These are phyloP conservation scores for Acanthisitta chloris DNA, from an alignment of 2,113 vertebrate genomes.

Conservation along the genomic window DNA sequence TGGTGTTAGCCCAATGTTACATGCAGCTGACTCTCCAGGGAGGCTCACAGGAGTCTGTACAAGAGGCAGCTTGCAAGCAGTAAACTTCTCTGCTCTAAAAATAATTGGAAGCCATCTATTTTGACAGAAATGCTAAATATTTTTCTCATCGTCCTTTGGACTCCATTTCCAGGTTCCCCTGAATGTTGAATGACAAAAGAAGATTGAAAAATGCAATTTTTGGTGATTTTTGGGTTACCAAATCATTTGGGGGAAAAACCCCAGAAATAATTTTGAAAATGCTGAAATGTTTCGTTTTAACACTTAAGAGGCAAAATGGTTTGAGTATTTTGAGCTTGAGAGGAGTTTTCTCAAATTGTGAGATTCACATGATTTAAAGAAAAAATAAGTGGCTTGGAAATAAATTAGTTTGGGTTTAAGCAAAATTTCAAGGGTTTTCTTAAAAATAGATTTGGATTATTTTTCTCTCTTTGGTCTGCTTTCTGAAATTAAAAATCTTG, in stretches of 20 bases:
- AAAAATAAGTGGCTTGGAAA: not conserved
- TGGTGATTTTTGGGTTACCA: not conserved
- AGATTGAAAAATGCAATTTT: not conserved
- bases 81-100: not conserved
- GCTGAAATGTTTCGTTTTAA: not conserved
- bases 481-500: not conserved
- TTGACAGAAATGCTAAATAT: not conserved
- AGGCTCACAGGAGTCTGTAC: not conserved
- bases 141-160: not conserved
- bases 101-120: not conserved
- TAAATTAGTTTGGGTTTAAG: not conserved
- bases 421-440: not conserved
- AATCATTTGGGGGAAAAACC: accelerated
- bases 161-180: not conserved
- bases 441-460: not conserved
- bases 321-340: not conserved
- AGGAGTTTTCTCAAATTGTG: not conserved
- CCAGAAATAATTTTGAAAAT: not conserved
- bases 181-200: not conserved
- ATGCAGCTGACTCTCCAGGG: not conserved
- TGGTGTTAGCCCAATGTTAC: not conserved
- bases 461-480: not conserved
- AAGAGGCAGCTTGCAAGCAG: not conserved
- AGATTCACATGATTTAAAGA: not conserved
- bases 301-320: not conserved